phyloP scores from a whole-genome alignment of 1,140 invertebrate species.

The Penaeus japonicus region DNA sequence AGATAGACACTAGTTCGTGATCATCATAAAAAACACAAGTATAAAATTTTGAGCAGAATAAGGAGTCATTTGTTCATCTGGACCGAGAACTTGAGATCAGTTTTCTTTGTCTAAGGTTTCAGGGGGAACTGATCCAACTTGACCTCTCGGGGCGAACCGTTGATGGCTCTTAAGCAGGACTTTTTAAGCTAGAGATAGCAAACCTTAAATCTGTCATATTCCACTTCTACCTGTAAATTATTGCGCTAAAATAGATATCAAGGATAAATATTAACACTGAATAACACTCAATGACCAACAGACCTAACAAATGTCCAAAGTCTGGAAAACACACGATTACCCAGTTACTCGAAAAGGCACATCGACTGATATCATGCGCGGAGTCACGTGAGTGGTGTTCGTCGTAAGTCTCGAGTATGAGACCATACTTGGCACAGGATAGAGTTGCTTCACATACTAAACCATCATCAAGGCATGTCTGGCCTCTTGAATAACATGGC shows the following conservation, averaged over 20 bases:
- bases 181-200: conserved; percentile 18
- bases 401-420: no score
- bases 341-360: no score
- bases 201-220: conserved; percentile 16
- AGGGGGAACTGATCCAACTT: conserved; percentile 34
- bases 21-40: not conserved
- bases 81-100: conserved; percentile 30
- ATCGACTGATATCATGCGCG: no score
- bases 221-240: conserved; percentile 14
- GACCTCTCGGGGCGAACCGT: conserved; percentile 29
- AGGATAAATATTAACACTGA: no score
- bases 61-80: conserved; percentile 25
- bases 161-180: conserved; percentile 25
- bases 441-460: no score
- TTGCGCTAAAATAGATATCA: not conserved
- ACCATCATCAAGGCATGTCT: no score
- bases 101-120: conserved; percentile 35
- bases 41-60: not conserved
- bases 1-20: not conserved
- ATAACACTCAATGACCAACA: no score
- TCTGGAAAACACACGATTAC: no score
- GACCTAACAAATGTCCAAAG: no score
- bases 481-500: no score
- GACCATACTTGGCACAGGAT: no score
- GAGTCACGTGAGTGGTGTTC: no score